Percentiles rank a stretch among this genome's conserved stretches.
These are phyloP conservation scores for Peromyscus melanophrys DNA, from an alignment of 2,797 vertebrate species.

Conservation along the genomic window DNA sequence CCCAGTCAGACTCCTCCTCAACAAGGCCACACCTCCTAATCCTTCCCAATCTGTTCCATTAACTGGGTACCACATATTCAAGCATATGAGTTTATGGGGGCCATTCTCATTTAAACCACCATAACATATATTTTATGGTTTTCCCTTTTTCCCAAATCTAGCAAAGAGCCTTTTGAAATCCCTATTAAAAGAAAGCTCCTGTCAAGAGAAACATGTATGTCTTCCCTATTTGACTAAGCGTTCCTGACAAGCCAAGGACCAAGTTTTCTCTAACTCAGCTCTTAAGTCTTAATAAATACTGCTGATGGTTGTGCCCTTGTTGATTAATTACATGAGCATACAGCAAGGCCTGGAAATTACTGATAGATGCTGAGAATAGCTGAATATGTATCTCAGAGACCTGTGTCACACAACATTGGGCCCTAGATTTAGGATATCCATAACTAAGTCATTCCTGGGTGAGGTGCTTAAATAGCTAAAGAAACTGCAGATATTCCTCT, in stretches of 20 bases:
- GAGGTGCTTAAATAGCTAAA: conserved; percentile 53
- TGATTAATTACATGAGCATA: conserved; percentile 47
- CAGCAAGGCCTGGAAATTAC: conserved; percentile 1
- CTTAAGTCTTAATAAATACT: conserved; percentile 48
- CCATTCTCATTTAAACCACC: background rate
- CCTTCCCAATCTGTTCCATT: background rate
- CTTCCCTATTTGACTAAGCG: conserved; percentile 25
- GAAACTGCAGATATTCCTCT: conserved; percentile 18
- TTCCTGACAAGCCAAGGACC: conserved; percentile 16
- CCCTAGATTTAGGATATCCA: conserved; percentile 49
- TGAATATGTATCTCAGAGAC: conserved; percentile 51
- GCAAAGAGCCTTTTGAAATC: background rate
- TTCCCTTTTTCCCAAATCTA: conserved; percentile 12
- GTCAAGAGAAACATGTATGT: conserved; percentile 24
- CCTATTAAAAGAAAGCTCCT: background rate
- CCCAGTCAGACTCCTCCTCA: background rate
- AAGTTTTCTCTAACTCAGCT: conserved; percentile 31
- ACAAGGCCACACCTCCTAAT: background rate
- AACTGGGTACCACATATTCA: background rate
- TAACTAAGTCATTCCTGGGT: conserved; percentile 41
- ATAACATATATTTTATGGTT: background rate
- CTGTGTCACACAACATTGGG: conserved; percentile 34
- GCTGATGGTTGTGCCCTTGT: conserved; percentile 17
- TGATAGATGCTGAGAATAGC: background rate
- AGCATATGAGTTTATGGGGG: background rate